These are phyloP conservation scores for Xestia c-nigrum DNA, from an alignment of 2,888 invertebrate genomes.

Conservation along the genomic window DNA sequence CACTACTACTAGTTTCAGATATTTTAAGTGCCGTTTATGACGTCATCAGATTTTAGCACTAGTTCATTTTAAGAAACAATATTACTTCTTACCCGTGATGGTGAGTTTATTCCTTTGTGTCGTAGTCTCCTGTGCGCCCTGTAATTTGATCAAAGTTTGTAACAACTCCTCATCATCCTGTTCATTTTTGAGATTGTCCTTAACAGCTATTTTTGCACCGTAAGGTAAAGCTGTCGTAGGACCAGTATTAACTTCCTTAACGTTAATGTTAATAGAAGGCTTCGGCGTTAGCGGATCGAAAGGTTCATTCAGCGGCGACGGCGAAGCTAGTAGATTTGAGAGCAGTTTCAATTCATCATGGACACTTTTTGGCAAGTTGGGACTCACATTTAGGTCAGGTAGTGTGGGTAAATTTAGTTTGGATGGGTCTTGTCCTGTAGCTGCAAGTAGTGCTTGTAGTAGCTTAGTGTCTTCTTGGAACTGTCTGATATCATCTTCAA, in stretches of 20 bases:
- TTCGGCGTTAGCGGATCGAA: slow-evolving; percentile 81
- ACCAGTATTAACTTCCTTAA: slow-evolving; percentile 71
- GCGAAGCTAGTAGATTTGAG: slow-evolving; percentile 82
- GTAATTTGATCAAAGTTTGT: slow-evolving; percentile 88
- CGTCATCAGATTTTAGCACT: background rate
- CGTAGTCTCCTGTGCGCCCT: slow-evolving; percentile 86
- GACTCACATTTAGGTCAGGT: slow-evolving; percentile 81
- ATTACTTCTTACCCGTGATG: slow-evolving; percentile 80
- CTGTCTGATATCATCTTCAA: slow-evolving; percentile 87
- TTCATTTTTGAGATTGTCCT: slow-evolving; percentile 81
- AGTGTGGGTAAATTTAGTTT: slow-evolving; percentile 86
- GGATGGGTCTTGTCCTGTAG: slow-evolving; percentile 87
- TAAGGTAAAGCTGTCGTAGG: slow-evolving; percentile 78
- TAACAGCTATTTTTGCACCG: slow-evolving; percentile 84
- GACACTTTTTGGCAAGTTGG: slow-evolving; percentile 70
- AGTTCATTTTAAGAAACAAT: background rate
- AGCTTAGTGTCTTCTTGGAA: slow-evolving; percentile 88
- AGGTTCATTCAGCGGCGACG: slow-evolving; percentile 82
- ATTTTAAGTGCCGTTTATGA: background rate
- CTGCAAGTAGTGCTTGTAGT: slow-evolving; percentile 86
- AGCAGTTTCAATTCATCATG: slow-evolving; percentile 80
- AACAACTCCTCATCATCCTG: slow-evolving; percentile 86
- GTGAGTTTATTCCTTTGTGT: slow-evolving; percentile 84
- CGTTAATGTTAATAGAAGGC: slow-evolving; percentile 67
- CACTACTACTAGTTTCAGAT: background rate